Evolutionary conservation across 1,140 invertebrate genomes (phyloP), one percentile per base, ranked within the genome.

Genomic region (Lasioglossum baleicum): DNA sequence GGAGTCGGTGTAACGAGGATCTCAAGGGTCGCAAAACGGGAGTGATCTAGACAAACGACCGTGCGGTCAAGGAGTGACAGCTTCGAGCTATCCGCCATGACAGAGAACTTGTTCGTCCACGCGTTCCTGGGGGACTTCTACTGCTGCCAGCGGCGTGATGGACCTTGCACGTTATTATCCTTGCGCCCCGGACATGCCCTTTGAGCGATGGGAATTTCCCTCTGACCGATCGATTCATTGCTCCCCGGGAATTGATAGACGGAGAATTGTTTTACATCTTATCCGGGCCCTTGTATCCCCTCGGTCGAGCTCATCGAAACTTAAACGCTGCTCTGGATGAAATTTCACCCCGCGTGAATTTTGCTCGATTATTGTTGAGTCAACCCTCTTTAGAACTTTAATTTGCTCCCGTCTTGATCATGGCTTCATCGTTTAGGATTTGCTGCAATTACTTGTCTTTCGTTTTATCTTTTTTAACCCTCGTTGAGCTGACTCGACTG

Each of bases 21-120:
- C 85, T 83, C 84, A 64, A 56, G 84, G 75, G 83, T 74, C 81
- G 71, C 79, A 67, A 86, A 86, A 89, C 82, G 83, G 77, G 84
- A 86, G 86, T 90, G 90, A 92, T 91, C 89, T 81, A 91, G 90
- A 92, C 90, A 90, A 91, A 92, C 90, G 91, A 91, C 82, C 83
- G 83, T 83, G 88, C 80, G 91, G 90, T 91, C 88, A 87, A 80
- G 81, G 85, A 90, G 87, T 90, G 91, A 90, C 91, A 91, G 89
- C 80, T 85, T 83, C 86, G 82, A 91, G 88, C 88, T 86, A 86
- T 89, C 85, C 78, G 69, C 83, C 84, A 83, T 88, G 73, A 85
- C 76, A 70, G 69, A 64, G 58, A 71, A 79, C 68, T 77, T 64
- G 74, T 56, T 35, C 56, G 72, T 51, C 64, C 78, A 22, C 61